Base-by-base conservation (phyloP, 2,888 invertebrate genomes). In the Heteromurus nitidus region DNA sequence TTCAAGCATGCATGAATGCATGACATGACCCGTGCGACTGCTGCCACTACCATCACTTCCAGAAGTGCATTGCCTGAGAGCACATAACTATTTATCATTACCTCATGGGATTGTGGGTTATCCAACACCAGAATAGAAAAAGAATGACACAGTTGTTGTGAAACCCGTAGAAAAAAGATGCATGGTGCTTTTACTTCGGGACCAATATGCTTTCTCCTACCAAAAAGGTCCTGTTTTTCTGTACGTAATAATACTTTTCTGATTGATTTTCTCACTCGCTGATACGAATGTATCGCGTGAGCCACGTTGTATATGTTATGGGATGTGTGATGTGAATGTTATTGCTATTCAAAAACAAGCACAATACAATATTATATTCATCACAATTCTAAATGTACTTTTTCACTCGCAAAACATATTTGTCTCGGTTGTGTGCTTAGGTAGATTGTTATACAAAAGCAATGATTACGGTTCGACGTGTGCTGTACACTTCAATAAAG, bases 181-280 rank as follows among this genome's bases (percentile, higher is more conserved):
- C 3, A n/a, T n/a, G n/a, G n/a, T n/a, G n/a, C n/a, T n/a, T n/a
- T n/a, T n/a, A n/a, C n/a, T n/a, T n/a, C n/a, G n/a, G n/a, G n/a
- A n/a, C n/a, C 47, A 11, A 47, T n/a, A n/a, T 16, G 36, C 36
- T 36, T 36, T 36, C 36, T 36, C 5, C 36, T 13, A 36, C 13
- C 5, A 13, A 36, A 5, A 36, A 9, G 13, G 36, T 9, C 36
- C 36, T 5, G 47, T 47, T 47, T 13, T n/a, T 47, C 47, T n/a
- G 7, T 47, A n/a, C 47, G 47, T 72, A 44, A 58, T 72, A 50
- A 55, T 65, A 50, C 53, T 70, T 9, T 36, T 47, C 47, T 72
- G 79, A 80, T 80, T 80, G 79, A 80, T 80, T 80, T 80, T 80
- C 47, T 60, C 30, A 26, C 36, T 64, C 36, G 18, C 50, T n/a